Evolutionary conservation across 1,140 invertebrate genomes (phyloP).

Genomic region (Campoletis sonorensis): DNA sequence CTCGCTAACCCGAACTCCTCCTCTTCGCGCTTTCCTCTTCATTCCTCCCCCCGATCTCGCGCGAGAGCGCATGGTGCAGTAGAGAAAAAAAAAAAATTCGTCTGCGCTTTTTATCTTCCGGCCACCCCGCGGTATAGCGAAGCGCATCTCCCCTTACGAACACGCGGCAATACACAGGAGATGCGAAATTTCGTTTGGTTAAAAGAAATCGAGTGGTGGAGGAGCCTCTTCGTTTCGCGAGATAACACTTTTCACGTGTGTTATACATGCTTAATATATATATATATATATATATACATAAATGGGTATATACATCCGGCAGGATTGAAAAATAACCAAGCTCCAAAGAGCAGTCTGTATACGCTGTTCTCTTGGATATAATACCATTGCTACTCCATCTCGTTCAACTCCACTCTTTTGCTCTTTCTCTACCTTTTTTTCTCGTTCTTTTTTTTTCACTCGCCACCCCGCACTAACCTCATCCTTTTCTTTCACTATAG

Average conservation of each 20-base stretch:
- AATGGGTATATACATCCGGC: slow-evolving; percentile 35
- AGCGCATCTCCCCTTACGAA: not conserved
- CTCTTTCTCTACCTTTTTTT: not conserved
- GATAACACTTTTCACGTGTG: slow-evolving; percentile 38
- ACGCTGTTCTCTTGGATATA: slow-evolving; percentile 45
- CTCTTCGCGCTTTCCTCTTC: slow-evolving; percentile 23
- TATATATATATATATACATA: not conserved
- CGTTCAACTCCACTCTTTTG: slow-evolving; percentile 26
- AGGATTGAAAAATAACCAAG: slow-evolving; percentile 42
- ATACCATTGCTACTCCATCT: slow-evolving; percentile 37
- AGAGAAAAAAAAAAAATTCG: not conserved
- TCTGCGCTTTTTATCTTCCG: slow-evolving; percentile 25
- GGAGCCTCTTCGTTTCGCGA: slow-evolving; percentile 30
- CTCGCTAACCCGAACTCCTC: slow-evolving; percentile 24
- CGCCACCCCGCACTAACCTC: slow-evolving; percentile 35
- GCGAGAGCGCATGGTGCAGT: not conserved
- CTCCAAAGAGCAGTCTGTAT: not conserved
- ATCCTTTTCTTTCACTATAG: slow-evolving; percentile 33
- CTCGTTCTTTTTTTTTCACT: slow-evolving; percentile 45
- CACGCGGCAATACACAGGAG: not conserved
- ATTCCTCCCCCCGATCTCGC: not conserved
- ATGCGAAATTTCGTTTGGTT: slow-evolving; percentile 18
- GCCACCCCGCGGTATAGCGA: slow-evolving; percentile 19
- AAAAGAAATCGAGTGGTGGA: slow-evolving; percentile 18
- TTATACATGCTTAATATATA: not conserved